phyloP scores from a whole-genome alignment of 2,888 invertebrate genomes.

The Orchestes rusci region DNA sequence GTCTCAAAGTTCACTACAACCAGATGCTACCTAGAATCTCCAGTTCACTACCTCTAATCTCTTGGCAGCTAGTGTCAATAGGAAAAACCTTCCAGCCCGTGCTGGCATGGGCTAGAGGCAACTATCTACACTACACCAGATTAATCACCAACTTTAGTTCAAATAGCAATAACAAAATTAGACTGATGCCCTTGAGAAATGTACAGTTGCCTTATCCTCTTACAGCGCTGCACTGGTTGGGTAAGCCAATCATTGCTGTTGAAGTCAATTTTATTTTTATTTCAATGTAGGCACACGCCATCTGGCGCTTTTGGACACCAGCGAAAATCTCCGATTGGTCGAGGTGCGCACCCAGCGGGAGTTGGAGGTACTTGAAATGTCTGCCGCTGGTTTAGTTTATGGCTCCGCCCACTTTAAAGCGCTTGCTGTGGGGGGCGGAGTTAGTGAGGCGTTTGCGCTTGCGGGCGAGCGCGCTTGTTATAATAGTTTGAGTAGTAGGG shows the following conservation, averaged over 20 bases:
- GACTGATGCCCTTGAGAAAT: slow-evolving; percentile 59
- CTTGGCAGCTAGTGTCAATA: slow-evolving; percentile 87
- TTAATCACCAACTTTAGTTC: slow-evolving; percentile 23
- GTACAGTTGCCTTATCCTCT: slow-evolving; percentile 65
- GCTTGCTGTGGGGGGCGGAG: slow-evolving; percentile 92
- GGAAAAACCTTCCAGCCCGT: slow-evolving; percentile 72
- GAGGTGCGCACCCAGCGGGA: slow-evolving; percentile 87
- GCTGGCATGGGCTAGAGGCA: slow-evolving; percentile 81
- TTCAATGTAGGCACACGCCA: slow-evolving; percentile 58
- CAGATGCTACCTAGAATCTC: slow-evolving; percentile 64
- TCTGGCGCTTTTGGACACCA: slow-evolving; percentile 76
- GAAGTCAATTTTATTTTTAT: not conserved
- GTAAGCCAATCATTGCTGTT: slow-evolving; percentile 7
- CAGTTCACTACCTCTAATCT: slow-evolving; percentile 78
- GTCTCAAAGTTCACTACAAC: slow-evolving; percentile 70
- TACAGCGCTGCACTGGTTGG: slow-evolving; percentile 70
- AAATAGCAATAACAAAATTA: slow-evolving; percentile 46
- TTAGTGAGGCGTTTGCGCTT: slow-evolving; percentile 68
- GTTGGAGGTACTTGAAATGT: slow-evolving; percentile 74
- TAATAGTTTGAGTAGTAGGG: slow-evolving; percentile 61
- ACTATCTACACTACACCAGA: slow-evolving; percentile 74
- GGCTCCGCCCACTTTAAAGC: slow-evolving; percentile 85
- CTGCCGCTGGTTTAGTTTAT: slow-evolving; percentile 74
- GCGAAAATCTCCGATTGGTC: slow-evolving; percentile 79
- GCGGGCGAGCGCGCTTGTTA: slow-evolving; percentile 69